Evolutionary conservation across 2,888 invertebrate species (phyloP), one percentile per base, ranked within the genome.

Genomic region (Archips crataeganus): DNA sequence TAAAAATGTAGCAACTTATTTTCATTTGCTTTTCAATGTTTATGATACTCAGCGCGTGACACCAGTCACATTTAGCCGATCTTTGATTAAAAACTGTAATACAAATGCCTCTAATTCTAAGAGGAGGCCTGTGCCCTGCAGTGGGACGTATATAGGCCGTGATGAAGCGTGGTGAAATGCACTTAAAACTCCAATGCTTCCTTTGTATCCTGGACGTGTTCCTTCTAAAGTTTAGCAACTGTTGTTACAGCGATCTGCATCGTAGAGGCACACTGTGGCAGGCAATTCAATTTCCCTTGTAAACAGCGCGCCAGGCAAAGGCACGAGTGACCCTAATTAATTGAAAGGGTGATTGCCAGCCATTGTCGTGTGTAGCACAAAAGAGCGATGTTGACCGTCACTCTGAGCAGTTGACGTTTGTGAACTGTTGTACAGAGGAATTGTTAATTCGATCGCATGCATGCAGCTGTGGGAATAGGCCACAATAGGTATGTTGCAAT

Each of bases 331-430:
- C 42, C 36, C 45, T 65, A 71, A 71, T 71, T 71, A 64, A 59
- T 70, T 59, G 70, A 59, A 64, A 57, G 57, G 45, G 36, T 47
- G 64, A 57, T 57, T 70, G 34, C 64, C 15, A 3, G 47, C 34
- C 59, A 45, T 59, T 70, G 70, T 65, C 36, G 70, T 64, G 63
- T 15, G 34, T 47, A 10, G 36, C 59, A 71, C 64, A 23, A 70
- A 64, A 65, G 70, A 39, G 51, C 51, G 9, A 23, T 54, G 51
- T 51, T 32, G 57, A 32, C 57, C 32, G 23, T 2, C 32, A 9
- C 57, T 57, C 15, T 15, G 32, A 57, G 32, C 32, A 9, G 57
- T 32, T 45, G 10, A 36, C 39, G 59, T 71, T 65, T 59, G 70
- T 32, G 63, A 23, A 47, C 59, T 11, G 54, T 15, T 42, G 57